Conservation (phyloP, 2,797 vertebrate species). For the Epinephelus coioides region DNA sequence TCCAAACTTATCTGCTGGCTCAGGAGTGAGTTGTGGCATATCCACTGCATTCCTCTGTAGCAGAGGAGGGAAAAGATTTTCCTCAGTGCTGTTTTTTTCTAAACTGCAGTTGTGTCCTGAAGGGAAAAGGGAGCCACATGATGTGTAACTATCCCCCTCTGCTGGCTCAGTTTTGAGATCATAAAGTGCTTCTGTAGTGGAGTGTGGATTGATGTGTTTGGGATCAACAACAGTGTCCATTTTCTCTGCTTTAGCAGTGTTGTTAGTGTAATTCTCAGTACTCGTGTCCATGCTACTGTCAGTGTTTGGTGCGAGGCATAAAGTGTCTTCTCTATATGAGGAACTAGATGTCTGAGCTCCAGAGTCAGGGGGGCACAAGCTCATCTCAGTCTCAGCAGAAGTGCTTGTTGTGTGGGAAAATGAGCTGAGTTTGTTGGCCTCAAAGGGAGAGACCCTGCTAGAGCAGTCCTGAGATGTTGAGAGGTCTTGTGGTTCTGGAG, state of each 20-base stretch:
- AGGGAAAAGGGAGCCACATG: conserved; percentile 20
- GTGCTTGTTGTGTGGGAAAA: conserved; percentile 48
- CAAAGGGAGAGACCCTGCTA: conserved; percentile 42
- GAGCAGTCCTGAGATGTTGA: conserved; percentile 65
- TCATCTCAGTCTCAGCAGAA: conserved; percentile 41
- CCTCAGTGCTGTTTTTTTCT: conserved; percentile 54
- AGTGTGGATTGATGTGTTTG: conserved; percentile 55
- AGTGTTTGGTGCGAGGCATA: conserved; percentile 46
- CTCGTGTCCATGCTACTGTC: conserved; percentile 41
- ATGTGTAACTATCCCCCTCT: conserved; percentile 61
- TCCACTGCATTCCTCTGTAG: conserved; percentile 73
- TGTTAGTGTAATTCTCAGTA: conserved; percentile 39
- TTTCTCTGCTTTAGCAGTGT: conserved; percentile 54
- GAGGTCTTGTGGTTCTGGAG: conserved; percentile 61
- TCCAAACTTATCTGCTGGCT: conserved; percentile 72
- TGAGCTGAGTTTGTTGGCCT: conserved; percentile 39
- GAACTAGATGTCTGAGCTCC: conserved; percentile 35
- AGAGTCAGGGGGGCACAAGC: conserved; percentile 41
- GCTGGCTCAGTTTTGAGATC: conserved; percentile 65
- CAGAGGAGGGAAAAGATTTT: conserved; percentile 69
- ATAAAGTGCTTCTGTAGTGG: conserved; percentile 71
- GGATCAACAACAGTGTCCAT: conserved; percentile 36
- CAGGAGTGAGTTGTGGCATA: conserved; percentile 87
- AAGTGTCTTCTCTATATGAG: conserved; percentile 50
- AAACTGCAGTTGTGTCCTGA: conserved; percentile 44